Evolutionary conservation across 2,888 invertebrate genomes (phyloP).

Genomic region (Temnothorax unifasciatus): DNA sequence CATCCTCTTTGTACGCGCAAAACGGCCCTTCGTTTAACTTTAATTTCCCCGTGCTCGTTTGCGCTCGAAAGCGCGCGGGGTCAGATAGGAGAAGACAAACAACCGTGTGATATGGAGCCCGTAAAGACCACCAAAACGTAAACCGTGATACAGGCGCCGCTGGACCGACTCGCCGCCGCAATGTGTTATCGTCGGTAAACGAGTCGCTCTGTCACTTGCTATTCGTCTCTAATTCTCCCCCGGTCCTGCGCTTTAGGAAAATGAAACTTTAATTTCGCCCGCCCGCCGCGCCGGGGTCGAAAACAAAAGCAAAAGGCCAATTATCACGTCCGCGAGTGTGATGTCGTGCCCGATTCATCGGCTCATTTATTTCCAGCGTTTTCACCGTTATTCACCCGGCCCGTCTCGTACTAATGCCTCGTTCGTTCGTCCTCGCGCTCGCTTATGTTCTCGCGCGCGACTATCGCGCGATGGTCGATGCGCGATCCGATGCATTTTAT

Average conservation of each 20-base stretch:
- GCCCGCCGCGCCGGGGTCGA: conserved; percentile 34
- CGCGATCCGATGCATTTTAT: conserved; percentile 49
- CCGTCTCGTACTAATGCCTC: conserved; percentile 18
- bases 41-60: conserved; percentile 37
- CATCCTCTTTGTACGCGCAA: conserved; percentile 27
- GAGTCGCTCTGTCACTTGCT: conserved; percentile 73
- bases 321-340: conserved; percentile 49
- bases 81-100: conserved; percentile 71
- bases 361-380: conserved; percentile 55
- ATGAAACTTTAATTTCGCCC: conserved; percentile 74
- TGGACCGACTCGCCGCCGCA: conserved; percentile 74
- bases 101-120: conserved; percentile 70
- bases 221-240: conserved; percentile 74
- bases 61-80: conserved; percentile 16
- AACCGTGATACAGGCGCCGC: conserved; percentile 77
- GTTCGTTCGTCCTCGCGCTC: conserved; percentile 15
- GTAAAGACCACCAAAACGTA: conserved; percentile 74
- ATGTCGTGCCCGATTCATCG: conserved; percentile 52
- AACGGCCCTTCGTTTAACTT: conserved; percentile 53
- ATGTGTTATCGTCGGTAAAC: conserved; percentile 76
- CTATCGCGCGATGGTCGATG: conserved; percentile 35
- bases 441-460: conserved; percentile 44
- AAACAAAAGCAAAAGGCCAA: conserved; percentile 63
- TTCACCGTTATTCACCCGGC: conserved; percentile 48
- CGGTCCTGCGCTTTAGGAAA: conserved; percentile 67